Conservation (phyloP, 2,113 vertebrate species). For the Rutilus rutilus region DNA sequence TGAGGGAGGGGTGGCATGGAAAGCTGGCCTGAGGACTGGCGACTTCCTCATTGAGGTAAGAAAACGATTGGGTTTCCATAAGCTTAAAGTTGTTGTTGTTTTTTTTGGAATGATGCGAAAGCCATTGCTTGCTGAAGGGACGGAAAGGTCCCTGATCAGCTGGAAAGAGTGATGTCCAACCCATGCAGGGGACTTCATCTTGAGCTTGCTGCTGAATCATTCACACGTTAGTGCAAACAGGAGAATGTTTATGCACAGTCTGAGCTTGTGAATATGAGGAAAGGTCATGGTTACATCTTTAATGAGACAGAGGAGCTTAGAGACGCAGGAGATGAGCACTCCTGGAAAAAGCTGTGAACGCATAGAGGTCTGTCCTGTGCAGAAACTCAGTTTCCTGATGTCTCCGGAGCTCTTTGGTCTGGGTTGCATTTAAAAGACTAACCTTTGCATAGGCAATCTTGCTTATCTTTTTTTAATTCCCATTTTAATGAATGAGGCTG, state of each 20-base stretch:
- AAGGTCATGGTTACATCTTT: slow-evolving; percentile 60
- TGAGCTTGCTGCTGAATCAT: slow-evolving; percentile 31
- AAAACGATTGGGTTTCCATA: background rate
- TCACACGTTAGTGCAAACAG: slow-evolving; percentile 37
- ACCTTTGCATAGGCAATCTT: slow-evolving; percentile 1
- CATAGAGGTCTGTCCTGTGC: slow-evolving; percentile 34
- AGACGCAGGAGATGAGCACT: slow-evolving; percentile 15
- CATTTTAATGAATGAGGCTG: slow-evolving; percentile 21
- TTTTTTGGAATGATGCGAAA: background rate
- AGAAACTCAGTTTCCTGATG: slow-evolving; percentile 1
- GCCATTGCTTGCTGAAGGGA: slow-evolving; percentile 3
- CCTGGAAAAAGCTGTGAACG: slow-evolving; percentile 30
- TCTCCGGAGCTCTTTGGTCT: background rate
- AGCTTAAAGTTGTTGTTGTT: background rate
- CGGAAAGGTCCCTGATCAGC: slow-evolving; percentile 22
- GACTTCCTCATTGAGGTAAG: slow-evolving; percentile 61
- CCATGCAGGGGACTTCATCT: slow-evolving; percentile 25
- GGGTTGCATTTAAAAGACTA: slow-evolving; percentile 6
- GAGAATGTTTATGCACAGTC: slow-evolving; percentile 50
- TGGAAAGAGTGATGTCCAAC: slow-evolving; percentile 11
- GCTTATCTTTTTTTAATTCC: slow-evolving; percentile 28
- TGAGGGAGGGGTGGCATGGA: slow-evolving; percentile 61
- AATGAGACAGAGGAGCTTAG: slow-evolving; percentile 52
- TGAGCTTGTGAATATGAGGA: slow-evolving; percentile 42
- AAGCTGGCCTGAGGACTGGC: slow-evolving; percentile 58